A percentile compares a stretch with the other conserved stretches of the same genome.
Conservation (phyloP, 53 echinoderm and acorn worm genomes). For the Paracentrotus lividus region DNA sequence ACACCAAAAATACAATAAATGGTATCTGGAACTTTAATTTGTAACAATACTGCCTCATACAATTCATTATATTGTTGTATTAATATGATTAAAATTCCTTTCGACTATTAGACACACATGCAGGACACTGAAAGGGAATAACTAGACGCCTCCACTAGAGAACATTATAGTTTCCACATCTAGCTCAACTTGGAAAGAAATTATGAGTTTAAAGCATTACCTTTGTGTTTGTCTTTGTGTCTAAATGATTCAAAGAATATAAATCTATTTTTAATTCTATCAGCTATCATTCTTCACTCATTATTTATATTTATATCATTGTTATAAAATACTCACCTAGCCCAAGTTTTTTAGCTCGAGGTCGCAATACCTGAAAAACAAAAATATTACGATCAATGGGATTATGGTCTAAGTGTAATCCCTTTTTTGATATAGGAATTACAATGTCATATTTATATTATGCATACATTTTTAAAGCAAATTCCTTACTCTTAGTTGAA, state of each 20-base stretch:
- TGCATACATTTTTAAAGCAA: too few relatives aligned
- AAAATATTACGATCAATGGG: neutral
- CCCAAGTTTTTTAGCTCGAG: slow-evolving; percentile 94
- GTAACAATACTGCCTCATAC: too few relatives aligned
- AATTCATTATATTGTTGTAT: too few relatives aligned
- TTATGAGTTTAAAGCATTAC: neutral
- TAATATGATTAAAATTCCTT: too few relatives aligned
- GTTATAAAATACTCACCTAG: slow-evolving; percentile 80
- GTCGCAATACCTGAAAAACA: slow-evolving; percentile 84
- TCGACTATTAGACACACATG: too few relatives aligned
- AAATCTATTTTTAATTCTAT: too few relatives aligned
- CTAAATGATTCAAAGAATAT: too few relatives aligned
- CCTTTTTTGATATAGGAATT: neutral
- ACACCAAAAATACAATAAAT: too few relatives aligned
- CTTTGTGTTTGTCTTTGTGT: too few relatives aligned
- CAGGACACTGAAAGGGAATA: too few relatives aligned
- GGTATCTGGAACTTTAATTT: too few relatives aligned
- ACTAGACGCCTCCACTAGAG: too few relatives aligned
- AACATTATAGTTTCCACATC: neutral
- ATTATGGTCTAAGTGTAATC: neutral
- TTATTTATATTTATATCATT: neutral
- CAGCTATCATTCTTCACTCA: neutral
- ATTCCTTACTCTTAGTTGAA: neutral
- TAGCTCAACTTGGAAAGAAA: neutral
- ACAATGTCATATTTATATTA: neutral